phyloP scores from a whole-genome alignment of 2,888 invertebrate species.

The Crioceris asparagi region DNA sequence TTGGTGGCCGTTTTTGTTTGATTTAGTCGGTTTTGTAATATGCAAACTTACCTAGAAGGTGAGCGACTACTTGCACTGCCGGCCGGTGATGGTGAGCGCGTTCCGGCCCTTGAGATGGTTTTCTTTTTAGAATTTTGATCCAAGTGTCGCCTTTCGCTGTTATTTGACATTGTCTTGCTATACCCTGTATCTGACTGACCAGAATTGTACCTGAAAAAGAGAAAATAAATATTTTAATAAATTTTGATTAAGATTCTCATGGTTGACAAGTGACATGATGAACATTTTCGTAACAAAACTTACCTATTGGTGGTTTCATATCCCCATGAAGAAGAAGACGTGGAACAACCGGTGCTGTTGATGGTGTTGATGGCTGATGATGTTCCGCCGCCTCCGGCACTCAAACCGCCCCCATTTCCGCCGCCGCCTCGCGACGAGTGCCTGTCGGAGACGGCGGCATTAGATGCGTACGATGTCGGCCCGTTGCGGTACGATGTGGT shows the following conservation, averaged over 20 bases:
- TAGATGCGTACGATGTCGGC: neutral
- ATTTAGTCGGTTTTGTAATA: no score
- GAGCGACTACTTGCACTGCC: slow-evolving; percentile 46
- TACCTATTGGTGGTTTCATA: slow-evolving; percentile 17
- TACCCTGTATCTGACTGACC: slow-evolving; percentile 37
- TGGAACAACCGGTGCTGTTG: no score
- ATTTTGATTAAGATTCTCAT: no score
- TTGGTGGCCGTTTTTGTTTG: no score
- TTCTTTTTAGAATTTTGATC: slow-evolving; percentile 29
- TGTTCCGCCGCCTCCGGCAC: slow-evolving; percentile 17
- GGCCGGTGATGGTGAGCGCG: slow-evolving; percentile 43
- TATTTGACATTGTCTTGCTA: slow-evolving; percentile 33
- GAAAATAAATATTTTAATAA: neutral
- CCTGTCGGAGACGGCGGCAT: slow-evolving; percentile 11
- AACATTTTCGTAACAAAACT: slow-evolving; percentile 15
- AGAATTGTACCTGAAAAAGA: slow-evolving; percentile 24
- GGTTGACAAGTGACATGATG: neutral
- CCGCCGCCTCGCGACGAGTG: slow-evolving; percentile 13
- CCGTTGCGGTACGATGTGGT: no score
- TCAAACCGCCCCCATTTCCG: slow-evolving; percentile 14
- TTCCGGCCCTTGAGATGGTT: slow-evolving; percentile 40
- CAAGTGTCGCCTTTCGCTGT: slow-evolving; percentile 33
- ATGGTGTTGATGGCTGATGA: slow-evolving; percentile 30
- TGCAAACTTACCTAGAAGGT: slow-evolving; percentile 39
- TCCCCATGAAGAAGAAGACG: no score